These are phyloP conservation scores for Drosophila buzzatii DNA, from an alignment of 2,888 invertebrate species.

Conservation along the genomic window DNA sequence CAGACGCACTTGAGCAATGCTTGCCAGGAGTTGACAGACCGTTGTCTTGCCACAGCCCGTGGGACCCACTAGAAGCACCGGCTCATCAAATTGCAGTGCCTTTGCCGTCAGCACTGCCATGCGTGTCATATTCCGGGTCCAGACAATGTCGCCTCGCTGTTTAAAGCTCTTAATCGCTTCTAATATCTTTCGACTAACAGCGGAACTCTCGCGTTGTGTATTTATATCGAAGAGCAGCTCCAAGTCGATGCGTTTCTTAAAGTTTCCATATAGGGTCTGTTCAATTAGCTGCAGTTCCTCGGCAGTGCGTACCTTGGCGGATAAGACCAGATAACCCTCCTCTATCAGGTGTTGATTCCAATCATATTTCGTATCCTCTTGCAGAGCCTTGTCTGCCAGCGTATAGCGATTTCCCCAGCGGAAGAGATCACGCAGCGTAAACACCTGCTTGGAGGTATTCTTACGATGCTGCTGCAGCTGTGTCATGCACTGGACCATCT, in stretches of 20 bases:
- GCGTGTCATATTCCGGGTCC: slow-evolving; percentile 96
- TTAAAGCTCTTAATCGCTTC: slow-evolving; percentile 88
- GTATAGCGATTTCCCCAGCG: slow-evolving; percentile 98
- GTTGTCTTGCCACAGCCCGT: slow-evolving; percentile 99
- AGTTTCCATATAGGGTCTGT: slow-evolving; percentile 91
- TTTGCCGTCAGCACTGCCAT: slow-evolving; percentile 92
- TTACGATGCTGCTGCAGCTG: slow-evolving; percentile 94
- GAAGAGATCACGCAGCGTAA: slow-evolving; percentile 97
- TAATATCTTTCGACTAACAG: slow-evolving; percentile 91
- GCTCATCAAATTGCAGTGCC: slow-evolving; percentile 96
- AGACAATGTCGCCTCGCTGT: slow-evolving; percentile 91
- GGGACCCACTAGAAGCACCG: slow-evolving; percentile 97
- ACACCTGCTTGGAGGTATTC: slow-evolving; percentile 95
- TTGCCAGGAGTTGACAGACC: slow-evolving; percentile 94
- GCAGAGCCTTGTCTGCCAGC: slow-evolving; percentile 88
- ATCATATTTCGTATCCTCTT: slow-evolving; percentile 90
- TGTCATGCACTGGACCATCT: slow-evolving; percentile 95
- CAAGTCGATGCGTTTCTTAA: slow-evolving; percentile 91
- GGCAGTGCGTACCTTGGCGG: slow-evolving; percentile 94
- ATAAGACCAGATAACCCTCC: slow-evolving; percentile 97
- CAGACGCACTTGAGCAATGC: slow-evolving; percentile 88
- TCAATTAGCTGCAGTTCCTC: slow-evolving; percentile 94
- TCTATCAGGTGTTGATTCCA: slow-evolving; percentile 99
- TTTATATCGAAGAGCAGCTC: slow-evolving; percentile 90
- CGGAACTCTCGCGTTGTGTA: slow-evolving; percentile 88